phyloP scores from a whole-genome alignment of 2,113 vertebrate genomes.

The Picathartes gymnocephalus region DNA sequence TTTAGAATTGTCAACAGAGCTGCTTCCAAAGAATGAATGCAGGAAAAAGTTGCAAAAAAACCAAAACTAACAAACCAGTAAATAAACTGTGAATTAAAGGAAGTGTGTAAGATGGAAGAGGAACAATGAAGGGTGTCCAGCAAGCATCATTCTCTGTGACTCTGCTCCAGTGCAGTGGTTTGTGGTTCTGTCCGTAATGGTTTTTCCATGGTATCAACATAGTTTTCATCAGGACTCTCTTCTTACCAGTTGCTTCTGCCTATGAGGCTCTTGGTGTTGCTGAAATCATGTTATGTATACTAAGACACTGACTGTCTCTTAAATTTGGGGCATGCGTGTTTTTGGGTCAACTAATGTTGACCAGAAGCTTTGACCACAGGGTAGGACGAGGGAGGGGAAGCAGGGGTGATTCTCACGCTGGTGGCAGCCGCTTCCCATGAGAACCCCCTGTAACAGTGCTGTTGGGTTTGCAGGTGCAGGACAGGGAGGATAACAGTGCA shows the following conservation, averaged over 20 bases:
- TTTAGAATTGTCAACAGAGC: background rate
- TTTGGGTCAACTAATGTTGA: background rate
- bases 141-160: background rate
- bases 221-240: background rate
- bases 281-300: background rate
- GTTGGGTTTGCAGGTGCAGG: background rate
- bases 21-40: background rate
- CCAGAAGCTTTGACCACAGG: background rate
- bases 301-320: background rate
- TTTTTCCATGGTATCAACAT: background rate
- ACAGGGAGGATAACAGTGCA: background rate
- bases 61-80: background rate
- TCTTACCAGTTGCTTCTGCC: background rate
- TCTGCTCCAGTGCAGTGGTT: background rate
- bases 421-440: slow-evolving; percentile 10
- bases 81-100: background rate
- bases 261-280: background rate
- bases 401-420: background rate
- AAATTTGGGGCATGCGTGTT: background rate
- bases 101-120: background rate
- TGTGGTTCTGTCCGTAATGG: fast-evolving
- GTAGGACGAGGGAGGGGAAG: background rate
- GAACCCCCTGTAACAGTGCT: background rate
- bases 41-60: background rate
- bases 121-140: background rate